Base-by-base conservation (phyloP, 2,888 invertebrate species). In the Eupithecia abbreviata region DNA sequence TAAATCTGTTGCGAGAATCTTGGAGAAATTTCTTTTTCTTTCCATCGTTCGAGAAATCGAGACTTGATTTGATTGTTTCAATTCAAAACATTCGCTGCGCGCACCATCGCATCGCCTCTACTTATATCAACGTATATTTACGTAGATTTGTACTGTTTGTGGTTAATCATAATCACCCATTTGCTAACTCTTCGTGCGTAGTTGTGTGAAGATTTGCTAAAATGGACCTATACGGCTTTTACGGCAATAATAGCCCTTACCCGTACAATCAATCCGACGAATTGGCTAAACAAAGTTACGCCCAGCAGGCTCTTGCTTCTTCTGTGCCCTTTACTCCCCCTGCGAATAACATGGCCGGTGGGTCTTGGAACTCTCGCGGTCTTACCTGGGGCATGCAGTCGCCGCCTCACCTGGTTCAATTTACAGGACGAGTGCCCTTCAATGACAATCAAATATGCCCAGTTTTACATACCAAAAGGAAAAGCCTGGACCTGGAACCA, bases 341-440 rank as follows among this genome's bases (percentile, higher is more conserved):
- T 71, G 85, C 90, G 0, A 93, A 92, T 78, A 83, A 82, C 13
- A 92, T 95, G 92, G 88, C 93, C 5, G 92, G 91, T n/a, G 79
- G 88, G 2, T 95, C 95, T 0, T 96, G 96, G 96, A 95, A 95
- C 81, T 89, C 95, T 6, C 94, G 96, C 77, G 91, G 92, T 12
- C 86, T 96, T 81, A 89, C 96, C 0, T 96, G 96, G 96, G 94
- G 95, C 13, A 87, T 93, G 83, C 86, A 88, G 2, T 89, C 92
- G 13, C 93, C 94, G 0, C 93, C 94, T 3, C 88, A 91, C 43
- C 80, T 95, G n/a, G 93, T 95, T 12, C 92, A 94, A 77, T 95
- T 95, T 87, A 91, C 95, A 78, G 92, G 91, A 72, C 93, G 86
- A 85, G 88, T 90, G 81, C 89, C 86, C 82, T 86, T 78, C 76